A percentile compares a stretch with the other conserved stretches of the same genome.
Conservation (phyloP, 2,113 vertebrate species). For the Herpailurus yagouaroundi region DNA sequence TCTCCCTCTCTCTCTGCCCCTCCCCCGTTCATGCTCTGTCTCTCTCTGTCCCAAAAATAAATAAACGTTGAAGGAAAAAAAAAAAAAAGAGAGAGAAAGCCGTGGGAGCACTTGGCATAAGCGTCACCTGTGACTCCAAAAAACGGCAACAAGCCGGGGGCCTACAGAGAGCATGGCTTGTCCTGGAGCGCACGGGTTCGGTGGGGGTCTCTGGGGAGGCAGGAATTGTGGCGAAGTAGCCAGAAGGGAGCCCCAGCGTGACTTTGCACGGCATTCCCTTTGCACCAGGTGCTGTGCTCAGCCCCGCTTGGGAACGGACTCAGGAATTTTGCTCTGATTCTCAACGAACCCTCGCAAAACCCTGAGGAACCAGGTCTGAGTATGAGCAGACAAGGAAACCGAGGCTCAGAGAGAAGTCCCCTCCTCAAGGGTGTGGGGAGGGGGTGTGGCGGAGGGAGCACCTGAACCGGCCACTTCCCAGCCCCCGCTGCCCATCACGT, state of each 20-base stretch:
- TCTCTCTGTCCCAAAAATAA: too few relatives aligned
- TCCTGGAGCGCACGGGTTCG: neutral
- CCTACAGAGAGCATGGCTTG: neutral
- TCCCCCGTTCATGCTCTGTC: too few relatives aligned
- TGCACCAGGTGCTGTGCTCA: neutral
- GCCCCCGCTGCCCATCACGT: rapidly evolving
- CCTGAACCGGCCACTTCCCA: neutral
- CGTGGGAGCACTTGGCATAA: rapidly evolving
- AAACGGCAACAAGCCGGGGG: neutral
- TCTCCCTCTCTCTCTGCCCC: too few relatives aligned
- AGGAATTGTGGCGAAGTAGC: neutral
- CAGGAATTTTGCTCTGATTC: rapidly evolving
- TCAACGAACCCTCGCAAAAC: rapidly evolving
- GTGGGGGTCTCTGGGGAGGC: rapidly evolving
- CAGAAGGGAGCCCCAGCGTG: neutral
- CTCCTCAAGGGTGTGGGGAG: neutral
- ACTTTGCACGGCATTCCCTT: neutral
- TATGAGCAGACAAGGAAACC: neutral
- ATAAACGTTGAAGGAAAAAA: too few relatives aligned
- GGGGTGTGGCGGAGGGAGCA: rapidly evolving
- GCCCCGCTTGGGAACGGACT: rapidly evolving
- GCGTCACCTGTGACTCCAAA: neutral
- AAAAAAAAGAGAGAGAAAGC: neutral
- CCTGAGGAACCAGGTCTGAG: neutral
- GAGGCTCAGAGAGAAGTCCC: neutral